These are phyloP conservation scores for Diacarnus erythraeanus DNA, from an alignment of 37 sponge, comb jelly and placozoan species.

Conservation along the genomic window DNA sequence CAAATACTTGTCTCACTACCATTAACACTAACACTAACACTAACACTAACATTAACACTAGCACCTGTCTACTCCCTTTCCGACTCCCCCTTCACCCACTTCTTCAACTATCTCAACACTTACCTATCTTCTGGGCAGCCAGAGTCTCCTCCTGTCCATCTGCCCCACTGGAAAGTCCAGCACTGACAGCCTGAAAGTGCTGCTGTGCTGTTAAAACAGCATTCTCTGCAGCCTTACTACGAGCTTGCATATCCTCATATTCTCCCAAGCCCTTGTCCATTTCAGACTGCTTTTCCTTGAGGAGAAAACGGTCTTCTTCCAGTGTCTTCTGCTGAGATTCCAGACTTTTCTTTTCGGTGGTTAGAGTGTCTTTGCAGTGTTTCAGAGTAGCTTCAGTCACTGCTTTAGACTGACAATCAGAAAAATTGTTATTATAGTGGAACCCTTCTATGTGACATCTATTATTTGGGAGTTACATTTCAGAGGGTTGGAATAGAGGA, in stretches of 20 bases:
- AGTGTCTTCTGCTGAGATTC: constrained; percentile 34
- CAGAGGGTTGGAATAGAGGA: no score
- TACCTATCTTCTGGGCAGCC: constrained; percentile 88
- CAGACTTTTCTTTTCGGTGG: constrained; percentile 54
- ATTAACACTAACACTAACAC: no score
- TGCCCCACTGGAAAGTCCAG: constrained; percentile 74
- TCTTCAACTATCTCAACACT: background rate
- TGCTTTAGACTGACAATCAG: constrained; percentile 65
- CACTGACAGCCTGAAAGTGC: constrained; percentile 90
- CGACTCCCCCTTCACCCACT: background rate
- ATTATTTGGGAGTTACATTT: no score
- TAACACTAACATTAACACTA: no score
- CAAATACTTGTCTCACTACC: no score
- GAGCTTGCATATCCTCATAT: constrained; percentile 26
- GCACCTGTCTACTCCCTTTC: no score
- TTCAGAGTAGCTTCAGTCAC: constrained; percentile 65
- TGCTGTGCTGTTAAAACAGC: constrained; percentile 57
- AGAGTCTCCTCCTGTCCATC: constrained; percentile 81
- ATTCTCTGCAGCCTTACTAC: constrained; percentile 53
- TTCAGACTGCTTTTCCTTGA: constrained; percentile 24
- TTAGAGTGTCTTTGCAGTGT: constrained; percentile 58
- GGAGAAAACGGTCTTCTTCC: constrained; percentile 47
- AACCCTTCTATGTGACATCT: no score
- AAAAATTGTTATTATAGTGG: no score
- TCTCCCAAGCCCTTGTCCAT: constrained; percentile 14